These are phyloP conservation scores for Emydocephalus ijimae DNA, from an alignment of 2,113 vertebrate species.

Conservation along the genomic window DNA sequence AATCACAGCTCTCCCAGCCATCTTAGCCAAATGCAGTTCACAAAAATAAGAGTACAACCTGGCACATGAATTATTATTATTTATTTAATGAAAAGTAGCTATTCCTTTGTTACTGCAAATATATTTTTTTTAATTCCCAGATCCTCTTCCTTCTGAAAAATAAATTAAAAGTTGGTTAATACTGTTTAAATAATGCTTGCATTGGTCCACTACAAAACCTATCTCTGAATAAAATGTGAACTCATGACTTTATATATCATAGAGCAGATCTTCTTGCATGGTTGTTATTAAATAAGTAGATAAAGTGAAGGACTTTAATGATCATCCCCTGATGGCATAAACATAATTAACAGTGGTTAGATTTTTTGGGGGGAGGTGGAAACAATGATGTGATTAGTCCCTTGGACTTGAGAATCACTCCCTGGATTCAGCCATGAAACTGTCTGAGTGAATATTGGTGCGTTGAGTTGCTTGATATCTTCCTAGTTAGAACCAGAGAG, in stretches of 20 bases:
- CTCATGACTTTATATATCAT: background rate
- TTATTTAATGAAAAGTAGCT: conserved; percentile 48
- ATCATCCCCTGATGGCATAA: background rate
- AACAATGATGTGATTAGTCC: background rate
- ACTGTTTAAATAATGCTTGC: conserved; percentile 17
- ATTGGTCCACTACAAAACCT: conserved; percentile 13
- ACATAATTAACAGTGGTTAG: background rate
- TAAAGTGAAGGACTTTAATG: background rate
- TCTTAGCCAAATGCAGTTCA: background rate
- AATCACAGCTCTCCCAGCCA: background rate
- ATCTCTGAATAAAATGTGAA: background rate
- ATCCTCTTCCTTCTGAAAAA: conserved; percentile 63
- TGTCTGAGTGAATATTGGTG: background rate
- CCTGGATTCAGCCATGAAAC: background rate
- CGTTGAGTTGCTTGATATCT: background rate
- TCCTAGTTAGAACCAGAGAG: background rate
- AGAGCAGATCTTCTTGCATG: background rate
- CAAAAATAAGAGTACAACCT: conserved; percentile 47
- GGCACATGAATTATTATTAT: conserved; percentile 40
- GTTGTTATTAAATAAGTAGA: background rate
- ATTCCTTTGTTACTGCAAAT: conserved; percentile 47
- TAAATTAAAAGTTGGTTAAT: conserved; percentile 33
- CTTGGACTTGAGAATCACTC: background rate
- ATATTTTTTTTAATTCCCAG: conserved; percentile 34
- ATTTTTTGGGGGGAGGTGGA: background rate